These are phyloP conservation scores for Theodoxus fluviatilis DNA, from an alignment of 2,888 invertebrate species.

Conservation along the genomic window DNA sequence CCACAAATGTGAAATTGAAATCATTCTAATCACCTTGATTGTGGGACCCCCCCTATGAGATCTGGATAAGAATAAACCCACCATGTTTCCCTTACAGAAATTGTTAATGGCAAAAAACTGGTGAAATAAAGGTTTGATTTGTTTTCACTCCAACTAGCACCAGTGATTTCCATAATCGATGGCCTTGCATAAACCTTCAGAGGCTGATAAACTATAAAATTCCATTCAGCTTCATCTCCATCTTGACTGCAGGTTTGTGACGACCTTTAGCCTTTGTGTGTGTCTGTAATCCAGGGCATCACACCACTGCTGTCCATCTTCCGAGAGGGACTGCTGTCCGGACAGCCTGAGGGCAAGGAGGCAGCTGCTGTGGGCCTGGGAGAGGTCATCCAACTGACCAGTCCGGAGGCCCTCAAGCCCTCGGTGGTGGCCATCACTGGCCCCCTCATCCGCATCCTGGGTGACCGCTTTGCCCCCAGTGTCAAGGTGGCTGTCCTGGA, in stretches of 20 bases:
- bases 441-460: slow-evolving; percentile 94
- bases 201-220: not conserved
- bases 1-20: no score
- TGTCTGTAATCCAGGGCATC: slow-evolving; percentile 74
- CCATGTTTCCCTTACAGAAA: no score
- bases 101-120: no score
- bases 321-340: slow-evolving; percentile 94
- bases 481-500: slow-evolving; percentile 96
- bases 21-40: no score
- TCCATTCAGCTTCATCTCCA: not conserved
- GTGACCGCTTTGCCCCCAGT: slow-evolving; percentile 90
- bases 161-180: not conserved
- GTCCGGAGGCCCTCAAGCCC: slow-evolving; percentile 86
- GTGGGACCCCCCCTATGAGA: no score
- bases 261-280: not conserved
- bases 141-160: not conserved
- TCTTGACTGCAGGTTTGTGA: not conserved
- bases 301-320: slow-evolving; percentile 92
- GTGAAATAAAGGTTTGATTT: not conserved
- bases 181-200: not conserved
- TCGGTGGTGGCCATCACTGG: slow-evolving; percentile 98
- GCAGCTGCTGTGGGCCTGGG: slow-evolving; percentile 90
- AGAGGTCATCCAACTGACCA: slow-evolving; percentile 83
- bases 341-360: slow-evolving; percentile 93
- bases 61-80: no score